phyloP scores from a whole-genome alignment of 2,113 vertebrate genomes.

The Hipposideros armiger region DNA sequence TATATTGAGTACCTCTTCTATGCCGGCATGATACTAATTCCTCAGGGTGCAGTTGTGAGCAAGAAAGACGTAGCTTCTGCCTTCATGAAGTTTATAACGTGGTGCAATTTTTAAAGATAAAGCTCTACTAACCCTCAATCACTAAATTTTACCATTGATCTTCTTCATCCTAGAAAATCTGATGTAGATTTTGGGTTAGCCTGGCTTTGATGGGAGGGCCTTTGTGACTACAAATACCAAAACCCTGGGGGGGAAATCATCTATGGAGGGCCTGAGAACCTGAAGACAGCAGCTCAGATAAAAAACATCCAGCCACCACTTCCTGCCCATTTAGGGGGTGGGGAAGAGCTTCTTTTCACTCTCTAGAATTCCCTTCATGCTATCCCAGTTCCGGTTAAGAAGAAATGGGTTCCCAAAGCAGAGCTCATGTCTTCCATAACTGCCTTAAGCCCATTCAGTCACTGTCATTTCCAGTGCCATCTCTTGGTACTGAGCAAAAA shows the following conservation, averaged over 20 bases:
- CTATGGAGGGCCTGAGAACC: neutral
- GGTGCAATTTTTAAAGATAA: neutral
- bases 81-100: neutral
- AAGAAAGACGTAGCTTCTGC: neutral
- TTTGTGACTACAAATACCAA: neutral
- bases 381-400: neutral
- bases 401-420: neutral
- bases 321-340: neutral
- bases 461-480: neutral
- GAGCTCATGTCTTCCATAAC: neutral
- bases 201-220: neutral
- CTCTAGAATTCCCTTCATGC: neutral
- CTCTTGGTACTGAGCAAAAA: neutral
- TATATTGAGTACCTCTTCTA: neutral
- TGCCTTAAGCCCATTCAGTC: neutral
- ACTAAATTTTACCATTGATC: neutral
- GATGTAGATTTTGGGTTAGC: neutral
- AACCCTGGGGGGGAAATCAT: neutral
- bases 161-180: neutral
- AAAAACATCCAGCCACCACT: neutral
- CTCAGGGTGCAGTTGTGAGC: neutral
- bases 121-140: neutral
- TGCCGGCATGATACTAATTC: too few species aligned
- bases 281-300: neutral
- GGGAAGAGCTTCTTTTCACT: neutral